Evolutionary conservation across 2,888 invertebrate genomes (phyloP).

Genomic region (Drosophila differens): DNA sequence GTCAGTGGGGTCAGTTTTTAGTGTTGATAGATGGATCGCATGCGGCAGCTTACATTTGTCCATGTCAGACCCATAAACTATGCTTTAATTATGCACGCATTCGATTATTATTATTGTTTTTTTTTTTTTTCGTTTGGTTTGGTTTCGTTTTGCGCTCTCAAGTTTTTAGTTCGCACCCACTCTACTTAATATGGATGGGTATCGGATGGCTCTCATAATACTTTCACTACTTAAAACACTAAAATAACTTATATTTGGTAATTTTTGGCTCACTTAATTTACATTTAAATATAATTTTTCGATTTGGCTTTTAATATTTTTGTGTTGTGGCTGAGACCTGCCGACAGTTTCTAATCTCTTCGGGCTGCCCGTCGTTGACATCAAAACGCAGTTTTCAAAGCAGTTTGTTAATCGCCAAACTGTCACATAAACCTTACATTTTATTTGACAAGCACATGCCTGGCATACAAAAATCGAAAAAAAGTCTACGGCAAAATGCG

Average conservation of each 20-base stretch:
- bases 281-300: constrained; percentile 76
- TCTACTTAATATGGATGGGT: constrained; percentile 21
- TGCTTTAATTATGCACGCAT: constrained; percentile 56
- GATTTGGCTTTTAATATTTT: constrained; percentile 57
- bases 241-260: constrained; percentile 76
- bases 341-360: constrained; percentile 76
- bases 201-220: constrained; percentile 30
- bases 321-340: constrained; percentile 16
- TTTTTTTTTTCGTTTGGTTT: neutral
- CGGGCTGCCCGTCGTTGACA: constrained; percentile 61
- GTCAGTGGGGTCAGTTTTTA: constrained; percentile 43
- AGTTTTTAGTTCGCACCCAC: constrained; percentile 61
- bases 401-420: constrained; percentile 73
- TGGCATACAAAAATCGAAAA: constrained; percentile 63
- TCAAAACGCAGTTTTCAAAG: constrained; percentile 73
- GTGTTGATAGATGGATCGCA: constrained; percentile 34
- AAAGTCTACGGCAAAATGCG: constrained; percentile 29
- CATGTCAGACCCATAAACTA: constrained; percentile 30
- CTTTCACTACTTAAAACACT: constrained; percentile 79
- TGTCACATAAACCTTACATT: constrained; percentile 79
- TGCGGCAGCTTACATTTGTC: constrained; percentile 17
- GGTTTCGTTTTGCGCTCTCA: constrained; percentile 15
- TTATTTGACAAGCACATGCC: constrained; percentile 77
- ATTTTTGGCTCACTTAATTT: constrained; percentile 73
- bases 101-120: constrained; percentile 11